Base-by-base conservation (phyloP, 2,113 vertebrate species). In the Cheilinus undulatus region DNA sequence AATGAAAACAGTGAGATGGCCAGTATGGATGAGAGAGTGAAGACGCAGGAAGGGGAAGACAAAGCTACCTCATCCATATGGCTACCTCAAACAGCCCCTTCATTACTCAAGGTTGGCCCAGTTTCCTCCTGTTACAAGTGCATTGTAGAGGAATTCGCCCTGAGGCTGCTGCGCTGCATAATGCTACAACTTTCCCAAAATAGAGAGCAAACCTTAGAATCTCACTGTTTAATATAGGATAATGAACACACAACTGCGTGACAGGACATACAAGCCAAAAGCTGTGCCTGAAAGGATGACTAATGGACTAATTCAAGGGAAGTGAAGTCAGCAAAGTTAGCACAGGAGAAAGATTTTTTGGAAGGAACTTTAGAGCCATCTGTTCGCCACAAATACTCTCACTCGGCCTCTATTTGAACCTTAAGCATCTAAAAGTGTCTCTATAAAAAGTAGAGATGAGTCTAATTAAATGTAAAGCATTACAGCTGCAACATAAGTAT, bases 91-190 rank as follows among this genome's bases (percentile, higher is more conserved):
- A 58, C 46, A 54, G 38, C 46, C 68, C 53, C 51, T 22, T 71
- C 52, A 51, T 60, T 63, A 49, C 66, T 76, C 76, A 69, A 24
- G 9, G 52, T 53, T 52, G 19, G 52, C 78, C 78, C 59, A 68
- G 13, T 78, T 87, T 80, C 52, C 63, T 56, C 57, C 27, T 28
- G 15, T 70, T 70, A 74, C 64, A 23, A 52, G 61, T 56, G 57
- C 51, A 38, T 14, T 71, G 70, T 34, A n/a, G 57, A 76, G 36
- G 54, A 15, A 57, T 78, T 70, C 2, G 24, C 51, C 78, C 76
- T 0, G 63, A 34, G 82, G 88, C 66, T 7, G 54, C 9, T 48
- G 1, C 4, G 20, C 73, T 86, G 62, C 72, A 65, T 80, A 82
- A 88, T 24, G 13, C 32, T 24, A 11, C 8, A 3, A 52, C 4